phyloP scores from a whole-genome alignment of 2,888 invertebrate genomes.

The Leptinotarsa rubiginosa region DNA sequence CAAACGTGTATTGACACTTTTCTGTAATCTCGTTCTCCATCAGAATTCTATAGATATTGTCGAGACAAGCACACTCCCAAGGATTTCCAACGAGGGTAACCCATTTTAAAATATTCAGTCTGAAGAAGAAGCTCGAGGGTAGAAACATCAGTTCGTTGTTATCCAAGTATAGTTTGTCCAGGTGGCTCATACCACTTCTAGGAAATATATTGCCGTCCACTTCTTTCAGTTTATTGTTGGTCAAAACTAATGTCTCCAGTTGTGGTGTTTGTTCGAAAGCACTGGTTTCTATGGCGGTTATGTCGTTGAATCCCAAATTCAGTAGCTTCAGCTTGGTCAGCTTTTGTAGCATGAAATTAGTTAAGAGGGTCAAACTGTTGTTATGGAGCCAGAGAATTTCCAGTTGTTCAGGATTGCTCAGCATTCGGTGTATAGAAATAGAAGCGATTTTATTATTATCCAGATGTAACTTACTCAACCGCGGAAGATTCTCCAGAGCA shows the following conservation, averaged over 20 bases:
- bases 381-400: constrained; percentile 42
- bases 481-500: constrained; percentile 37
- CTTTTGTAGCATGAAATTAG: constrained; percentile 39
- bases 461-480: constrained; percentile 34
- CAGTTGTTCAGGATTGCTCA: constrained; percentile 31
- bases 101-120: constrained; percentile 33
- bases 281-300: constrained; percentile 39
- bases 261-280: constrained; percentile 41
- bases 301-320: constrained; percentile 44
- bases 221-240: constrained; percentile 38
- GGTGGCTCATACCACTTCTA: constrained; percentile 27
- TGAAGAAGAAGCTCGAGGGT: constrained; percentile 40
- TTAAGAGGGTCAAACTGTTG: constrained; percentile 38
- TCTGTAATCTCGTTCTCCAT: constrained; percentile 37
- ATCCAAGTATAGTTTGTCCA: constrained; percentile 42
- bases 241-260: constrained; percentile 35
- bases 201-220: constrained; percentile 40
- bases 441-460: constrained; percentile 36
- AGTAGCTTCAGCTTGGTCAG: constrained; percentile 37
- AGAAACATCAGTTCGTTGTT: constrained; percentile 45
- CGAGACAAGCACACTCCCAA: constrained; percentile 45
- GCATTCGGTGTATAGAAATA: constrained; percentile 31
- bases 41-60: constrained; percentile 37
- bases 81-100: constrained; percentile 47
- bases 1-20: constrained; percentile 38